Conservation (phyloP, 2,888 invertebrate species). For the Lissocephala sabroskyi region DNA sequence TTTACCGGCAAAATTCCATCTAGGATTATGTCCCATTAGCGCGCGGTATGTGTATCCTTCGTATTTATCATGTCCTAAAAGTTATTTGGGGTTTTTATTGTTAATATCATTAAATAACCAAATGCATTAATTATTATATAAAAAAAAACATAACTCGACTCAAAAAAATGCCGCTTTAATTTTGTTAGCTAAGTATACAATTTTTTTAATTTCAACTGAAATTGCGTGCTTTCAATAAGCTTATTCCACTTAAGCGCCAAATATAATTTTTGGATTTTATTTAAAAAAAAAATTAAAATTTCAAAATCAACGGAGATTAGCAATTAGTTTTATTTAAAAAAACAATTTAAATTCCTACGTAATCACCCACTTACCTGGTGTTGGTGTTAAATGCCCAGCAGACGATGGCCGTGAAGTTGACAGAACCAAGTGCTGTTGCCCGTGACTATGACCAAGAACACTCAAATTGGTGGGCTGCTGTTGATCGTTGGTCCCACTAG, state of each 20-base stretch:
- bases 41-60: slow-evolving; percentile 72
- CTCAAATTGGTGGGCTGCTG: slow-evolving; percentile 73
- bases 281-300: slow-evolving; percentile 13
- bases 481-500: slow-evolving; percentile 51
- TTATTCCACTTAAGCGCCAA: not conserved
- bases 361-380: slow-evolving; percentile 74
- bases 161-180: slow-evolving; percentile 1
- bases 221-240: not conserved
- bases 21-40: slow-evolving; percentile 72
- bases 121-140: slow-evolving; percentile 18
- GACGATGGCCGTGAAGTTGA: slow-evolving; percentile 75
- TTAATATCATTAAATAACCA: slow-evolving; percentile 25
- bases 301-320: slow-evolving; percentile 27
- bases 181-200: no score
- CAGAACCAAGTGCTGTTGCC: slow-evolving; percentile 73
- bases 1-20: slow-evolving; percentile 73
- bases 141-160: slow-evolving; percentile 4
- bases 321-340: no score
- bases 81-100: slow-evolving; percentile 45
- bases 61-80: slow-evolving; percentile 72
- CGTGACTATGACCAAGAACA: slow-evolving; percentile 75
- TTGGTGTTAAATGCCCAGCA: slow-evolving; percentile 76
- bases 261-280: not conserved
- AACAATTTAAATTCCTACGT: not conserved
- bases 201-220: not conserved